Conservation (phyloP, 1,140 invertebrate species). For the Parapsyche elsis region DNA sequence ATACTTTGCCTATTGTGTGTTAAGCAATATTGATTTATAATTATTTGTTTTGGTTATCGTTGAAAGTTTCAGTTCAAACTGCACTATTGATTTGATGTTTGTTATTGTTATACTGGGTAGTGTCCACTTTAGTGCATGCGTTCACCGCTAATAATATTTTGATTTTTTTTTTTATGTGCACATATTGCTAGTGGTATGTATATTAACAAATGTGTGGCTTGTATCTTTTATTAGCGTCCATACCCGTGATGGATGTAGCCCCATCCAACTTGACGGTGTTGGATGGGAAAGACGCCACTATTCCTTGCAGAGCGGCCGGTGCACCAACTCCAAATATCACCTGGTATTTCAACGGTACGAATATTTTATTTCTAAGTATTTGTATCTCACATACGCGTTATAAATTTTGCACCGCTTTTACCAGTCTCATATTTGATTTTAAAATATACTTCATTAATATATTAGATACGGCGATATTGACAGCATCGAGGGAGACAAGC, state of each 20-base stretch:
- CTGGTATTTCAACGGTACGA: slow-evolving; percentile 90
- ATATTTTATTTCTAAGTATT: slow-evolving; percentile 1
- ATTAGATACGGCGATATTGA: slow-evolving; percentile 52
- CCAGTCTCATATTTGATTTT: background rate
- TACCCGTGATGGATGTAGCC: slow-evolving; percentile 82
- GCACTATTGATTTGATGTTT: too few relatives aligned
- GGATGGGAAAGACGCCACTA: slow-evolving; percentile 90
- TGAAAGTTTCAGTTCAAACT: too few relatives aligned
- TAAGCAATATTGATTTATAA: too few relatives aligned
- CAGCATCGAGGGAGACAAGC: slow-evolving; percentile 47
- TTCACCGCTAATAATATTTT: slow-evolving; percentile 51
- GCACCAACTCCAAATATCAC: slow-evolving; percentile 91
- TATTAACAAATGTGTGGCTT: slow-evolving; percentile 61
- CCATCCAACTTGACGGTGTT: slow-evolving; percentile 90
- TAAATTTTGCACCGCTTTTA: slow-evolving; percentile 30
- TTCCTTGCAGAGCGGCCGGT: slow-evolving; percentile 86
- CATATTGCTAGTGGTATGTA: slow-evolving; percentile 44
- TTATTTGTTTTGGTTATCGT: too few relatives aligned
- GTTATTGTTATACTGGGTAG: background rate
- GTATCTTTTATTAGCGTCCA: slow-evolving; percentile 74
- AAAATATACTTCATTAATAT: background rate
- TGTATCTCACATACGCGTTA: slow-evolving; percentile 6
- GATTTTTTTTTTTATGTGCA: slow-evolving; percentile 39
- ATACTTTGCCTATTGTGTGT: too few relatives aligned
- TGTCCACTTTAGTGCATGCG: slow-evolving; percentile 54